Evolutionary conservation across 2,888 invertebrate genomes (phyloP), one percentile per base, ranked within the genome.

Genomic region (Apoda limacodes): DNA sequence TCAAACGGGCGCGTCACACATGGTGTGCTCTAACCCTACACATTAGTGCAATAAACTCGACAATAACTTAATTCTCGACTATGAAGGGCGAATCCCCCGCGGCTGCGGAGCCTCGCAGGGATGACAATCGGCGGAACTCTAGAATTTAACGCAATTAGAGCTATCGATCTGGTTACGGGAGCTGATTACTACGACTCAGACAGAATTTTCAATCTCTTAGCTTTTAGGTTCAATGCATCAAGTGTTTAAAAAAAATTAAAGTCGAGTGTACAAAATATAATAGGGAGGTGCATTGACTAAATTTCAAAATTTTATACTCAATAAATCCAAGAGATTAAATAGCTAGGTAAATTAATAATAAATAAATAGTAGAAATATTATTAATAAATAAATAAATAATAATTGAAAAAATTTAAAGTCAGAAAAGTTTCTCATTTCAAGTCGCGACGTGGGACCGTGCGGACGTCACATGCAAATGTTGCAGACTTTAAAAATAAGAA

Each of bases 21-120:
- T 50, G 42, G 45, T 30, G 43, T 35, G 42, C 41, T 40, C 49
- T 61, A 64, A 65, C 71, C 68, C 74, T 61, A 61, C 63, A 61
- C 71, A 72, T 75, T 75, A 72, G 69, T 63, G 71, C 71, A 68
- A 63, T 72, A 72, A 75, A 72, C 76, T 72, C 59, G 68, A 74
- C 75, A 70, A 76, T 78, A 78, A 78, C 78, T 78, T 72, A 75
- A 78, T 78, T 78, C 65, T 45, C 50, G 55, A 56, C 65, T 56
- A 59, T 61, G 68, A 55, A 63, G 72, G 69, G 71, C 52, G 60
- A 62, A 56, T 63, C 74, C 69, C 60, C 49, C 48, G 46, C 37
- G 60, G 50, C 52, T n/a, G n/a, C n/a, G 17, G 53, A 60, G 46
- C 48, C 56, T 60, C 43, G 45, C 46, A 55, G 60, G 60, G 61